phyloP scores from a whole-genome alignment of 2,888 invertebrate genomes.

The Agrilus cyanescens region DNA sequence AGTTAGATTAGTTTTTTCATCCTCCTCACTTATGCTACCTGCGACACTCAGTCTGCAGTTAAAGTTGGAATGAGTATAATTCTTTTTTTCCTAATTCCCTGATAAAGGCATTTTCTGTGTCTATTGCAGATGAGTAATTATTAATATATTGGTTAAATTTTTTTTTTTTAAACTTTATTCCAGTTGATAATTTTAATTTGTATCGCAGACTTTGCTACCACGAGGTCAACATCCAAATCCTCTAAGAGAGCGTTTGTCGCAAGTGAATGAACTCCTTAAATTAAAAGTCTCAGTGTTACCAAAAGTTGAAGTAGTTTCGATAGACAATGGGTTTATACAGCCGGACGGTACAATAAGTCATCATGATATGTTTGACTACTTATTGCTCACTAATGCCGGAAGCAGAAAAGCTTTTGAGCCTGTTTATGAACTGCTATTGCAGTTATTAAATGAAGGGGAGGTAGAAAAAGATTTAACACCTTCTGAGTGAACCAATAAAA shows the following conservation, averaged over 20 bases:
- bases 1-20: too few species aligned
- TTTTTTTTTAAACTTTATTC: not conserved
- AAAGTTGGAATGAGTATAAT: too few species aligned
- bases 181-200: slow-evolving; percentile 3
- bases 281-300: slow-evolving; percentile 47
- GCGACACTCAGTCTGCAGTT: too few species aligned
- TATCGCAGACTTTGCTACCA: slow-evolving; percentile 71
- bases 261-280: slow-evolving; percentile 62
- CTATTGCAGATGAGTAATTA: too few species aligned
- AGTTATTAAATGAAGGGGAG: slow-evolving; percentile 65
- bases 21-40: too few species aligned
- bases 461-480: slow-evolving; percentile 62
- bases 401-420: slow-evolving; percentile 81
- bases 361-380: slow-evolving; percentile 86
- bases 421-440: slow-evolving; percentile 65
- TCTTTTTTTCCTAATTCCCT: too few species aligned
- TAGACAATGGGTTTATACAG: slow-evolving; percentile 70
- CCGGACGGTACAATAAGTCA: slow-evolving; percentile 73
- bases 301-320: slow-evolving; percentile 65
- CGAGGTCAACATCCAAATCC: slow-evolving; percentile 77
- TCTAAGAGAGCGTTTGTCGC: slow-evolving; percentile 61
- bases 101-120: too few species aligned
- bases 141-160: too few species aligned
- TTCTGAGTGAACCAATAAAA: slow-evolving; percentile 47
- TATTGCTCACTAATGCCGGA: slow-evolving; percentile 75